Evolutionary conservation across 2,797 vertebrate genomes (phyloP).

Genomic region (Sitta carolinensis): DNA sequence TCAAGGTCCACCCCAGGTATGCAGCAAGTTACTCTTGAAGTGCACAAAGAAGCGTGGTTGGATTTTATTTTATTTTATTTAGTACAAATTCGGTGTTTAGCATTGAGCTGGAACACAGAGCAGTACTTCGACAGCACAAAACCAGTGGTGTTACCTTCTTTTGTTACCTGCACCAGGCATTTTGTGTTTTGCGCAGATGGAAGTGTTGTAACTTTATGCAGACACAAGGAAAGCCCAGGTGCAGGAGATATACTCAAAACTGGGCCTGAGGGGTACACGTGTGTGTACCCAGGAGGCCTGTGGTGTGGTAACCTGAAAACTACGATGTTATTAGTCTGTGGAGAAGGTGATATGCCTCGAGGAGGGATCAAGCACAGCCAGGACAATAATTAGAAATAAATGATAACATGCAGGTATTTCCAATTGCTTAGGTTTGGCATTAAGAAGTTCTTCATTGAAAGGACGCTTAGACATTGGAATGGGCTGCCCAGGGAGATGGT

Average conservation of each 20-base stretch:
- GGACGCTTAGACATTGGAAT: not conserved
- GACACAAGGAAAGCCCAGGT: rapidly evolving
- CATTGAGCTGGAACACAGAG: rapidly evolving
- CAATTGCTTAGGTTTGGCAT: not conserved
- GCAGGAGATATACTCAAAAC: rapidly evolving
- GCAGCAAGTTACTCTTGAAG: rapidly evolving
- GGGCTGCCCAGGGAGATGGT: not conserved
- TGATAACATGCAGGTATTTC: not conserved
- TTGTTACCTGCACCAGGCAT: rapidly evolving
- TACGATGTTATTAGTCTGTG: rapidly evolving
- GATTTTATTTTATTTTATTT: not conserved
- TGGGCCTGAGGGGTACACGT: rapidly evolving
- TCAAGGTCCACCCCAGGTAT: constrained; percentile 75
- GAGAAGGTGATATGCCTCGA: not conserved
- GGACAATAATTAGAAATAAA: not conserved
- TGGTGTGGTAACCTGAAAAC: rapidly evolving
- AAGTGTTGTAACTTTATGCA: not conserved
- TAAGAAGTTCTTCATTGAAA: not conserved
- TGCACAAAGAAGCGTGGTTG: not conserved
- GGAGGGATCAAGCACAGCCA: not conserved
- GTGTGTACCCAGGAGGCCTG: too few species aligned
- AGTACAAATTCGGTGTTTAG: rapidly evolving
- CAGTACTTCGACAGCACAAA: rapidly evolving
- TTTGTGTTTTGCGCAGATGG: not conserved
- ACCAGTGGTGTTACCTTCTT: rapidly evolving